Conservation (phyloP, 92 coral and sea anemone species). For the Anthopleura xanthogrammica region DNA sequence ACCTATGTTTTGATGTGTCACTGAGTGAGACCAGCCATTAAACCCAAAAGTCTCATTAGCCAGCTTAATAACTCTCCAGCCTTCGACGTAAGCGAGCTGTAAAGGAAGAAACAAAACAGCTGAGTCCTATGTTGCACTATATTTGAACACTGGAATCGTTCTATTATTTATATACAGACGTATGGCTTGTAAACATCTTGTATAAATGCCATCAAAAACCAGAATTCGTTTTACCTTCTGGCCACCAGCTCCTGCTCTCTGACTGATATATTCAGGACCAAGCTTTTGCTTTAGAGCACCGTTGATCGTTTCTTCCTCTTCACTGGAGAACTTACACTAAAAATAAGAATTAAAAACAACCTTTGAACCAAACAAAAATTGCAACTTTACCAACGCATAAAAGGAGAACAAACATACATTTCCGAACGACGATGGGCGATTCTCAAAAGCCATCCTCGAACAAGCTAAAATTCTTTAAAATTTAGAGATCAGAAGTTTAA, state of each 20-base stretch:
- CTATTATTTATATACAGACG: too few species aligned
- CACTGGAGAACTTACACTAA: slow-evolving; percentile 58
- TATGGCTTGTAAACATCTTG: too few species aligned
- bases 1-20: slow-evolving; percentile 91
- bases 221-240: slow-evolving; percentile 55
- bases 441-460: slow-evolving; percentile 9
- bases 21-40: slow-evolving; percentile 95
- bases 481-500: too few species aligned
- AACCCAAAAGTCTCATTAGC: slow-evolving; percentile 92
- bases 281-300: slow-evolving; percentile 70
- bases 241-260: slow-evolving; percentile 83
- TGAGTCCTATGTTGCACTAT: not conserved
- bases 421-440: slow-evolving; percentile 54
- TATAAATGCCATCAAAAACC: too few species aligned
- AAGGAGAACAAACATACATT: slow-evolving; percentile 43
- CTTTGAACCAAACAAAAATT: not conserved
- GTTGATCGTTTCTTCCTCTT: slow-evolving; percentile 70
- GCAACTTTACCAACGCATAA: not conserved
- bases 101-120: not conserved
- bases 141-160: too few species aligned
- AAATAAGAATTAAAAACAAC: not conserved
- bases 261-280: slow-evolving; percentile 88
- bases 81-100: slow-evolving; percentile 85
- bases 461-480: not conserved
- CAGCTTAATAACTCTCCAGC: slow-evolving; percentile 75